Percentiles rank a stretch among this genome's conserved stretches.
Conservation (phyloP, 2,797 vertebrate species). For the Sebastes oblongus region DNA sequence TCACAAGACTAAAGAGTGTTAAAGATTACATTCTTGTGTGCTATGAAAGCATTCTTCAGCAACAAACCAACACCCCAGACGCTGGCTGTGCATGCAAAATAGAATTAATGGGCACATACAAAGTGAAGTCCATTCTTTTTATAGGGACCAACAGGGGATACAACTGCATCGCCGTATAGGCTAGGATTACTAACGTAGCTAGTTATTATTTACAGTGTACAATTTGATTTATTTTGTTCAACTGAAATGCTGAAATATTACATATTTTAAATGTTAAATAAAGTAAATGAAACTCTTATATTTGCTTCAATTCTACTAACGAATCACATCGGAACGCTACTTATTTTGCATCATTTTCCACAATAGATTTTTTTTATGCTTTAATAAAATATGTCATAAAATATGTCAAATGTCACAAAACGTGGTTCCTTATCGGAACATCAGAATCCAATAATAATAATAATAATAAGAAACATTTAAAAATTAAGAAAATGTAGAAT, state of each 20-base stretch:
- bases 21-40: constrained; percentile 76
- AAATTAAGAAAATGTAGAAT: background rate
- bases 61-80: constrained; percentile 71
- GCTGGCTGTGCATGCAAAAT: constrained; percentile 57
- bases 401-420: background rate
- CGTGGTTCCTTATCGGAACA: background rate
- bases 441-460: background rate
- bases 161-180: background rate
- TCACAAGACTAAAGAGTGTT: constrained; percentile 74
- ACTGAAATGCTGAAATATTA: background rate
- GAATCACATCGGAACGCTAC: background rate
- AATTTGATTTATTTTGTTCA: background rate
- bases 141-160: constrained; percentile 27
- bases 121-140: constrained; percentile 55
- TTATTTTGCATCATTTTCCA: background rate
- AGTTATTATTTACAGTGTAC: background rate
- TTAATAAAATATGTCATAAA: background rate
- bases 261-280: background rate
- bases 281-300: background rate
- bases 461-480: background rate
- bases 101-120: constrained; percentile 61
- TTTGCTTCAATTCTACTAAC: background rate
- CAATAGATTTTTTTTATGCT: background rate
- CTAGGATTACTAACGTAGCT: background rate
- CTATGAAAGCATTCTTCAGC: constrained; percentile 75